A percentile compares a stretch with the other conserved stretches of the same genome.
Conservation (phyloP, 2,797 vertebrate species). For the Poeciliopsis infans region DNA sequence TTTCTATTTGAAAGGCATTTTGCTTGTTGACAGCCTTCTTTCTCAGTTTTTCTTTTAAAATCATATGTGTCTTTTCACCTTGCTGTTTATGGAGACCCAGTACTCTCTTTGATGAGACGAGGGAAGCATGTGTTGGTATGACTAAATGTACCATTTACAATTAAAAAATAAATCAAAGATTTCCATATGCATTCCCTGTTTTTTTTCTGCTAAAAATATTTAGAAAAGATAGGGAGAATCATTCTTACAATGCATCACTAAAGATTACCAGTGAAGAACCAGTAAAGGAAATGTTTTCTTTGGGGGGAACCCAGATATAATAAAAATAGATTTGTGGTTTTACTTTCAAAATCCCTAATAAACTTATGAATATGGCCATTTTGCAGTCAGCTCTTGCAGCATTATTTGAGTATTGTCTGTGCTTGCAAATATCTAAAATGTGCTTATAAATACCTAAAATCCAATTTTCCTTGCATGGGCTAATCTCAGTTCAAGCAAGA, state of each 20-base stretch:
- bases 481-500: background rate
- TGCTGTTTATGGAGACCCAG: background rate
- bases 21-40: slow-evolving; percentile 25
- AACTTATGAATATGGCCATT: background rate
- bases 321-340: background rate
- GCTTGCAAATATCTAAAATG: slow-evolving; percentile 4
- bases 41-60: background rate
- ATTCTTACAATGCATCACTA: background rate
- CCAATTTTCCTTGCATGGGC: background rate
- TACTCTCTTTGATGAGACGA: background rate
- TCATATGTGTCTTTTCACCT: background rate
- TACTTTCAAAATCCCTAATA: background rate
- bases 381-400: background rate
- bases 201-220: background rate
- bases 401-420: background rate
- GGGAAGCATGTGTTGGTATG: background rate
- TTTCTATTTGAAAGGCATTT: slow-evolving; percentile 8
- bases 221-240: background rate
- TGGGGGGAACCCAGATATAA: background rate
- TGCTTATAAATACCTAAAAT: slow-evolving; percentile 6
- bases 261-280: background rate
- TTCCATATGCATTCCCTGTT: background rate
- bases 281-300: background rate
- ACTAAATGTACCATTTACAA: background rate
- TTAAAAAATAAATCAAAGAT: background rate